Evolutionary conservation across 2,797 vertebrate species (phyloP).

Genomic region (Gambelia wislizenii): DNA sequence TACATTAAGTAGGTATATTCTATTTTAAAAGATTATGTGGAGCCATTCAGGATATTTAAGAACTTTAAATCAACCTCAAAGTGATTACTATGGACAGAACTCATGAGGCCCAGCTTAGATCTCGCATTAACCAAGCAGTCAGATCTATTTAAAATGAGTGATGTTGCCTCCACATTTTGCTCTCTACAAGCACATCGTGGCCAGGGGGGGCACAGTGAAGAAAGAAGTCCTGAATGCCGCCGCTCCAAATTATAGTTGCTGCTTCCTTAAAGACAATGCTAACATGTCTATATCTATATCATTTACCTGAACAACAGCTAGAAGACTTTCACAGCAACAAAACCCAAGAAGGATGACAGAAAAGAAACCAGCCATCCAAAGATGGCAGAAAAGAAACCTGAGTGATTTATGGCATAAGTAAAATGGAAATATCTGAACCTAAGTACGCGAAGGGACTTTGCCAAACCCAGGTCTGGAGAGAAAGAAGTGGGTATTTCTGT

Average conservation of each 20-base stretch:
- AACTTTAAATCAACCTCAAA: constrained; percentile 73
- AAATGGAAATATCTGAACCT: background rate
- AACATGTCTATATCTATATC: background rate
- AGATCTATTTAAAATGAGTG: constrained; percentile 74
- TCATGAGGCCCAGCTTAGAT: constrained; percentile 60
- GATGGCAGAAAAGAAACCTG: constrained; percentile 29
- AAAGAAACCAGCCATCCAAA: constrained; percentile 32
- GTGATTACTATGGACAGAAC: constrained; percentile 66
- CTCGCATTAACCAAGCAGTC: constrained; percentile 65
- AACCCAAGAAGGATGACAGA: constrained; percentile 6
- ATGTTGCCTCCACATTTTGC: constrained; percentile 63
- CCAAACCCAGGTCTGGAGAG: too few species aligned
- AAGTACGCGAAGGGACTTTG: background rate
- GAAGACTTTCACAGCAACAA: background rate
- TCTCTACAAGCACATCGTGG: background rate
- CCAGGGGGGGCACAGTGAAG: background rate
- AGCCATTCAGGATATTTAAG: constrained; percentile 67
- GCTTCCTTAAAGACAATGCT: constrained; percentile 15
- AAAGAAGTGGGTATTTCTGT: background rate
- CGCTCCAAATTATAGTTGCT: background rate
- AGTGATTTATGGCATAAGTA: constrained; percentile 41
- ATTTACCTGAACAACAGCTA: background rate
- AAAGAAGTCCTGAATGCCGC: background rate
- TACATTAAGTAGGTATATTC: constrained; percentile 60
- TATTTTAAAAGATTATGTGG: constrained; percentile 63